phyloP scores from a whole-genome alignment of 92 coral and sea anemone species.

The Epizoanthus fatuus region DNA sequence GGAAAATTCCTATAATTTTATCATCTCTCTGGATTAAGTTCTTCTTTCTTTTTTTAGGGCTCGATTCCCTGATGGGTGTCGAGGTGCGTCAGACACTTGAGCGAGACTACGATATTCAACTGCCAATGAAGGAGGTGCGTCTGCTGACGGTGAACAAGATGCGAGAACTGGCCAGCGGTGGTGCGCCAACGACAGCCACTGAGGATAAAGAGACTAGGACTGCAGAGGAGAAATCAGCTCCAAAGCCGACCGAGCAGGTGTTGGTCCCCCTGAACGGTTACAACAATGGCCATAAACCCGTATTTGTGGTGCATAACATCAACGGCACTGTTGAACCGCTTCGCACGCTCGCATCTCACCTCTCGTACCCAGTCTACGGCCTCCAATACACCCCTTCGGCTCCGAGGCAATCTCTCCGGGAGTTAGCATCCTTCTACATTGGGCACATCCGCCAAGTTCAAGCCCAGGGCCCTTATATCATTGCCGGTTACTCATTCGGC shows the following conservation, averaged over 20 bases:
- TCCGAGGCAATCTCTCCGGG: slow-evolving; percentile 69
- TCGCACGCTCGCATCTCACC: slow-evolving; percentile 68
- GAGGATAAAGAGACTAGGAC: slow-evolving; percentile 40
- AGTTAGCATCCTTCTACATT: slow-evolving; percentile 75
- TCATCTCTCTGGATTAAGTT: not conserved
- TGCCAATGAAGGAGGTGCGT: slow-evolving; percentile 86
- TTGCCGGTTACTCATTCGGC: slow-evolving; percentile 88
- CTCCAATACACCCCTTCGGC: slow-evolving; percentile 75
- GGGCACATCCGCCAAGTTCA: slow-evolving; percentile 66
- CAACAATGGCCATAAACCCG: slow-evolving; percentile 74
- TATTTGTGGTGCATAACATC: slow-evolving; percentile 84
- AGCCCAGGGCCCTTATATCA: slow-evolving; percentile 80
- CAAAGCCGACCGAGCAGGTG: slow-evolving; percentile 17
- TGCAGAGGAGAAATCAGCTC: not conserved
- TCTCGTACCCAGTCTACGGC: slow-evolving; percentile 81
- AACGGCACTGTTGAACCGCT: slow-evolving; percentile 84
- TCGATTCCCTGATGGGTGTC: slow-evolving; percentile 90
- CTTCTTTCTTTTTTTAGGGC: slow-evolving; percentile 73
- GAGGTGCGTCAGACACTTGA: slow-evolving; percentile 88
- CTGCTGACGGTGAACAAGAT: slow-evolving; percentile 82
- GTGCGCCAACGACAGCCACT: slow-evolving; percentile 16
- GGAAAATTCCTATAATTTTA: not conserved
- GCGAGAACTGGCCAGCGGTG: slow-evolving; percentile 74
- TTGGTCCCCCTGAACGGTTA: slow-evolving; percentile 72
- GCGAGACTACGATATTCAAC: slow-evolving; percentile 88